Evolutionary conservation across 2,797 vertebrate species (phyloP), one percentile per base, ranked within the genome.

Genomic region (Muraenolepis orangiensis): DNA sequence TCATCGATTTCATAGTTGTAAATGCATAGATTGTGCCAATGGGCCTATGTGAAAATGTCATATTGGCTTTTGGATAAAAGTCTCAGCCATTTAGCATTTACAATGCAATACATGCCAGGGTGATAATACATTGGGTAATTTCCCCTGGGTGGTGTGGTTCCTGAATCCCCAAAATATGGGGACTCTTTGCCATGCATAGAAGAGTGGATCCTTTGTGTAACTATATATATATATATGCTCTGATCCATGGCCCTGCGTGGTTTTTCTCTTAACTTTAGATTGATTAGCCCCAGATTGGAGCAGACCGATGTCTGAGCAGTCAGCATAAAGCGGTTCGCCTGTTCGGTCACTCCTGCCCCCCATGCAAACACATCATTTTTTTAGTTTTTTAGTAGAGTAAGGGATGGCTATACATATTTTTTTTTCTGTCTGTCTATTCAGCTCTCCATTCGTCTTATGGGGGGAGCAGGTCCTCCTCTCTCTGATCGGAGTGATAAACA

Each of bases 231-330:
- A 89, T 86, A 87, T 90, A 86, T 90, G 88, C 82, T 87, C 80
- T 87, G 78, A 89, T 90, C 85, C 84, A 67, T 71, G 87, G n/a
- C n/a, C n/a, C n/a, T n/a, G n/a, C n/a, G n/a, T n/a, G n/a, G n/a
- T n/a, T 83, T 91, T 87, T 89, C 89, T 87, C 86, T 64, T 85
- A 88, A 91, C 87, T 92, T 94, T 90, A 94, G 94, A 95, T 95
- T 93, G 94, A 95, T 95, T 94, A 93, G 92, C 84, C 77, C 80
- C 89, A 91, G 91, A 95, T 94, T 94, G 93, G 81, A 78, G 85
- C 84, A 82, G 94, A 94, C 92, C 90, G 93, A 93, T 94, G 91
- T 91, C 91, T 90, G 85, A 87, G 90, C 93, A 92, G 92, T 95
- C 93, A 95, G 94, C 93, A 95, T 92, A 94, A 94, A 93, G 85